Conservation (phyloP, 2,888 invertebrate genomes). For the Allolobophora icterica region DNA sequence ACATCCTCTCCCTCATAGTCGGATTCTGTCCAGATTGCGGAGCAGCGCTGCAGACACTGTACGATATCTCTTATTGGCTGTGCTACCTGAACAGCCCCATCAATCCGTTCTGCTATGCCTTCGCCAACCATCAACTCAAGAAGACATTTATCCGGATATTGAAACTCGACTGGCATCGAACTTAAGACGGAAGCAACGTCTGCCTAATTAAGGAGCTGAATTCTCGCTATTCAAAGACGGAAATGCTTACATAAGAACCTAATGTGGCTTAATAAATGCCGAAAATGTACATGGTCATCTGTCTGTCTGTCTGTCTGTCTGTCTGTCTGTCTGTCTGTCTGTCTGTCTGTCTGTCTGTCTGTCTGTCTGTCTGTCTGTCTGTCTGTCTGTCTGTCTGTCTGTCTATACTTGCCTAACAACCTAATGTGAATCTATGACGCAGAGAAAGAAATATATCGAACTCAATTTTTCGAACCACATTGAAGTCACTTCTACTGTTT, state of each 20-base stretch:
- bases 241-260: not conserved
- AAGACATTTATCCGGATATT: slow-evolving; percentile 95
- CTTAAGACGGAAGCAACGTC: slow-evolving; percentile 48
- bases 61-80: not conserved
- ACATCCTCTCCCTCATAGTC: not conserved
- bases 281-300: not conserved
- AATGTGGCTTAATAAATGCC: not conserved
- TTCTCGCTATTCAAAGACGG: no score
- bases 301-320: not conserved
- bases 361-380: no score
- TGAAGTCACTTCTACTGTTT: no score
- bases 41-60: not conserved
- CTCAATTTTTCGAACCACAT: no score
- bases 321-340: not conserved
- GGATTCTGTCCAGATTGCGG: not conserved
- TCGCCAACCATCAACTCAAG: slow-evolving; percentile 99
- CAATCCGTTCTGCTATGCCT: slow-evolving; percentile 97
- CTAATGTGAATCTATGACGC: no score
- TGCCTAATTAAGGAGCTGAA: no score
- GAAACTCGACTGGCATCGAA: slow-evolving; percentile 77
- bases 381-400: no score
- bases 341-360: not conserved
- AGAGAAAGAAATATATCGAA: no score
- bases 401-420: no score
- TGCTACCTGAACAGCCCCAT: slow-evolving; percentile 74